Evolutionary conservation across 1,140 invertebrate species (phyloP).

Genomic region (Agrilus planipennis): DNA sequence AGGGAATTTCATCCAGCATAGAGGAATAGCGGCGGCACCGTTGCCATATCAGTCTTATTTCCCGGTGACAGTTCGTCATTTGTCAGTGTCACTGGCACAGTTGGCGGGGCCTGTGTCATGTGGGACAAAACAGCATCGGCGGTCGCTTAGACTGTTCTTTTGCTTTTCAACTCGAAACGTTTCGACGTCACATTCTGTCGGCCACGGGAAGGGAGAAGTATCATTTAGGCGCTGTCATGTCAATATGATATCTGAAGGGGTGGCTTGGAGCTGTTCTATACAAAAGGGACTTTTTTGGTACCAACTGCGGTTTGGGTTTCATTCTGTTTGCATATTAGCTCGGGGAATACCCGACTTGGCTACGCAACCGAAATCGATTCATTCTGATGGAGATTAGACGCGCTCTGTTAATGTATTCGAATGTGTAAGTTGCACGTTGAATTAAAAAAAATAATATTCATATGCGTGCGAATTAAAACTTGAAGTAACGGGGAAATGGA

Average conservation of each 20-base stretch:
- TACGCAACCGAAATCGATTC: constrained; percentile 23
- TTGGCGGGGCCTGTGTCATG: constrained; percentile 33
- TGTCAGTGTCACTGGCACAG: constrained; percentile 35
- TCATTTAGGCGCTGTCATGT: constrained; percentile 34
- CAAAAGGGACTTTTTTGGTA: constrained; percentile 33
- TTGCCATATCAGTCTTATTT: constrained; percentile 37
- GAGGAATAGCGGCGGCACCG: constrained; percentile 28
- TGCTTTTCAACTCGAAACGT: neutral
- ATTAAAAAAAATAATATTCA: too few species aligned
- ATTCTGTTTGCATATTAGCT: constrained; percentile 26
- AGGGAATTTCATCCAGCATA: constrained; percentile 26
- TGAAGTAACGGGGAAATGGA: too few species aligned
- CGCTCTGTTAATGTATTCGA: constrained; percentile 9
- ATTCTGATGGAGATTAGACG: constrained; percentile 11
- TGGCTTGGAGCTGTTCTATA: constrained; percentile 23
- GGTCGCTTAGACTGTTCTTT: constrained; percentile 25
- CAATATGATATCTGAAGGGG: constrained; percentile 32
- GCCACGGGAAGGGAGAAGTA: constrained; percentile 25
- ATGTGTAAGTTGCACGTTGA: too few species aligned
- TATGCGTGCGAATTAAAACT: too few species aligned
- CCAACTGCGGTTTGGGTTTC: constrained; percentile 22
- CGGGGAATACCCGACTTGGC: constrained; percentile 20
- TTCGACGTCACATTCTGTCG: constrained; percentile 23
- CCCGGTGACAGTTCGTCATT: constrained; percentile 36
- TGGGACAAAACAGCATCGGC: constrained; percentile 35